These are phyloP conservation scores for Laterallus jamaicensis DNA, from an alignment of 2,113 vertebrate genomes.

Conservation along the genomic window DNA sequence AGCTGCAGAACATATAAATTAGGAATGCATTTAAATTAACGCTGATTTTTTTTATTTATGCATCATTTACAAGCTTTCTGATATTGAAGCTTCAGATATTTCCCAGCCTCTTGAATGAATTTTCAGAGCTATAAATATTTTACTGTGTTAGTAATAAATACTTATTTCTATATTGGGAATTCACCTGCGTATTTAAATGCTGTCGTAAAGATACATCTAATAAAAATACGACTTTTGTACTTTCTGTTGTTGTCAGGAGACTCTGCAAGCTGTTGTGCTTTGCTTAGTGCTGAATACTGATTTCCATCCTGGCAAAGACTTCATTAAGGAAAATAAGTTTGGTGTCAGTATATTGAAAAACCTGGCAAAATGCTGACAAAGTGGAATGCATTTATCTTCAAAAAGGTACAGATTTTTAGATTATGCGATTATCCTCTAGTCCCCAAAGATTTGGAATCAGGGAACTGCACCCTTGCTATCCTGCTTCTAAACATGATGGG, in stretches of 20 bases:
- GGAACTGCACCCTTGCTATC: background rate
- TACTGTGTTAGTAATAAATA: slow-evolving; percentile 59
- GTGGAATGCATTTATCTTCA: background rate
- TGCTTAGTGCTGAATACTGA: slow-evolving; percentile 38
- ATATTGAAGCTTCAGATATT: slow-evolving; percentile 28
- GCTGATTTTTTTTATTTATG: slow-evolving; percentile 57
- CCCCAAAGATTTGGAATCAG: background rate
- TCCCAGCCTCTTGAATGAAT: slow-evolving; percentile 29
- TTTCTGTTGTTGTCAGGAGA: slow-evolving; percentile 46
- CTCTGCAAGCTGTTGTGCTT: slow-evolving; percentile 23
- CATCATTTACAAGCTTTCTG: slow-evolving; percentile 30
- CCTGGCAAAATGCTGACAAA: slow-evolving; percentile 7
- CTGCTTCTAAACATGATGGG: background rate
- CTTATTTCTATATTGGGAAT: slow-evolving; percentile 44
- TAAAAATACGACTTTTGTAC: slow-evolving; percentile 36
- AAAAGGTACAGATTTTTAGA: slow-evolving; percentile 4
- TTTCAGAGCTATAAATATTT: slow-evolving; percentile 52
- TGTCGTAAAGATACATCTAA: slow-evolving; percentile 43
- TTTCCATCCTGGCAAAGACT: slow-evolving; percentile 30
- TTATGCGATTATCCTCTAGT: background rate
- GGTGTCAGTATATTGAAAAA: background rate
- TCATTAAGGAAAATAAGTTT: background rate
- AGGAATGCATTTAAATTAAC: slow-evolving; percentile 46
- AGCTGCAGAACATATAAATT: slow-evolving; percentile 36
- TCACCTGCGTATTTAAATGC: slow-evolving; percentile 47